Evolutionary conservation across 2,888 invertebrate species (phyloP), one percentile per base, ranked within the genome.

Genomic region (Metopia argyrocephala): DNA sequence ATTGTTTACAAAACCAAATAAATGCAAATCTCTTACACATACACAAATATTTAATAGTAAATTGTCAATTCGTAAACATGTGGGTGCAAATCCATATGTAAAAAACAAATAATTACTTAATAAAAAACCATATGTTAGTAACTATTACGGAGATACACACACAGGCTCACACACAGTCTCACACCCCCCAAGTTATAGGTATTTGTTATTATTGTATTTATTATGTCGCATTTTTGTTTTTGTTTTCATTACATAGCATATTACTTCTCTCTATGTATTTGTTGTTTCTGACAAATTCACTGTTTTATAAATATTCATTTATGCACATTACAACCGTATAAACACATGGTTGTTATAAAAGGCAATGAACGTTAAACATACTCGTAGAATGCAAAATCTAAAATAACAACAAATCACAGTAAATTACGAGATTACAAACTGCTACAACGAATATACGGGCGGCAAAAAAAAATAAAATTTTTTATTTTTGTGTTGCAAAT

Each of bases 101-200:
- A 38, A 15, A 38, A 38, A 38, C 9, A 4, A 12, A n/a, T n/a
- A n/a, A n/a, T n/a, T 31, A 50, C 4, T 38, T 25, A 54, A 45
- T 31, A 48, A 62, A 3, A 62, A 38, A 57, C 54, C 76, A 76
- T 76, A 76, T 76, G 76, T 56, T 69, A 69, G 56, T n/a, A 64
- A 20, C 2, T 31, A 45, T 38, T 38, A 25, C 28, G 21, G 23
- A 57, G 15, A 45, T 15, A 28, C 15, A 52, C 20, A 52, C 52
- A 28, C 15, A 52, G n/a, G 38, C 52, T 50, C 9, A 45, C 27
- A 45, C n/a, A 45, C 45, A n/a, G 21, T 12, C 27, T 12, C 21
- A 25, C 21, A 56, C n/a, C 27, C 21, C 61, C 18, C 15, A 12
- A 15, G 9, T 15, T 12, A 38, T 15, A 38, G 15, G 15, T 38